phyloP scores from a whole-genome alignment of 2,113 vertebrate species.

The Entomyzon cyanotis region DNA sequence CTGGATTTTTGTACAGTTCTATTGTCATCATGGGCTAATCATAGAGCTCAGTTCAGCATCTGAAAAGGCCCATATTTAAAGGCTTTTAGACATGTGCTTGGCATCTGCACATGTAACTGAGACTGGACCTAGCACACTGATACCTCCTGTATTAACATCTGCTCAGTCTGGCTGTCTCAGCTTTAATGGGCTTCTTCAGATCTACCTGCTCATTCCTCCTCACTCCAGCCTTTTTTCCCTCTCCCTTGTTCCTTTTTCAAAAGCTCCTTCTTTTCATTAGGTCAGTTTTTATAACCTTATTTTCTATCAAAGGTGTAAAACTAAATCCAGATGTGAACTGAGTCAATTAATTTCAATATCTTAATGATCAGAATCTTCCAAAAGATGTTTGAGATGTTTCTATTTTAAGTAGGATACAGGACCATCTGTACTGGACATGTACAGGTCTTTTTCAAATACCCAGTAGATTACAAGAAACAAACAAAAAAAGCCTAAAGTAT shows the following conservation, averaged over 20 bases:
- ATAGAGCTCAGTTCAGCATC: background rate
- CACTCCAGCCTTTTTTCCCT: fast-evolving
- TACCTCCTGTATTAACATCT: background rate
- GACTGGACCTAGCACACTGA: background rate
- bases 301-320: background rate
- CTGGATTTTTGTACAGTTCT: background rate
- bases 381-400: background rate
- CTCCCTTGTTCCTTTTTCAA: background rate
- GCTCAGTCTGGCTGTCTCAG: background rate
- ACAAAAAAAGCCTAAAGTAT: background rate
- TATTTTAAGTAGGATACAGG: background rate
- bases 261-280: background rate
- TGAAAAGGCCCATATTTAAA: background rate
- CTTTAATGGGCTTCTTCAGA: background rate
- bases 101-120: background rate
- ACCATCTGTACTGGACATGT: too few relatives aligned
- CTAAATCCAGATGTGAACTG: background rate
- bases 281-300: background rate
- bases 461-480: background rate
- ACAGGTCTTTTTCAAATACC: background rate
- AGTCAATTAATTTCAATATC: background rate
- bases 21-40: background rate
- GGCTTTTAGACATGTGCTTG: background rate
- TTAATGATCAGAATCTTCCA: background rate
- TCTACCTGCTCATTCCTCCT: background rate